Evolutionary conservation across 2,888 invertebrate species (phyloP).

Genomic region (Mesochorus sp.): DNA sequence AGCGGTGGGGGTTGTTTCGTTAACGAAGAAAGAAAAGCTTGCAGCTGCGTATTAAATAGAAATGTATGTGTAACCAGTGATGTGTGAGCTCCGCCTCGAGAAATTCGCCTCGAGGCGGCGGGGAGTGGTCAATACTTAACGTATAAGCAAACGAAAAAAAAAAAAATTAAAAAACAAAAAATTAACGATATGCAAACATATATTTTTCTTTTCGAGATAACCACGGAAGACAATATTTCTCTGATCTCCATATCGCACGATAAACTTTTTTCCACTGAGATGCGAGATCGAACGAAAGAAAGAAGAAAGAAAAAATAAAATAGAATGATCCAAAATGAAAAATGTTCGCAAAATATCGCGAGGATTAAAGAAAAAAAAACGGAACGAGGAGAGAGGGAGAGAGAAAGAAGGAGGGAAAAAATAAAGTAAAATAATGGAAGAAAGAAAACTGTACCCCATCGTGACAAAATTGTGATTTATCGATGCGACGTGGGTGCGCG

Average conservation of each 20-base stretch:
- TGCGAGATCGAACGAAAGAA: slow-evolving; percentile 26
- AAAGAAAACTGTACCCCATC: slow-evolving; percentile 33
- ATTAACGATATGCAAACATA: slow-evolving; percentile 59
- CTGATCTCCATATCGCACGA: slow-evolving; percentile 72
- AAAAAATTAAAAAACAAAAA: slow-evolving; percentile 5
- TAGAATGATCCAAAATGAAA: too few species aligned
- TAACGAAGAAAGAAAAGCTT: slow-evolving; percentile 24
- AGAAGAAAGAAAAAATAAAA: too few species aligned
- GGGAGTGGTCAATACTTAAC: slow-evolving; percentile 64
- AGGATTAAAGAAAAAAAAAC: slow-evolving; percentile 10
- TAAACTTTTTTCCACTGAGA: slow-evolving; percentile 36
- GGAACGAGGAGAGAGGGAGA: slow-evolving; percentile 11
- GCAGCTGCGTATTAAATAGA: slow-evolving; percentile 44
- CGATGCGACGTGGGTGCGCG: slow-evolving; percentile 21
- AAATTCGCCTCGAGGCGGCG: slow-evolving; percentile 41
- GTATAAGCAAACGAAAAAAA: slow-evolving; percentile 52
- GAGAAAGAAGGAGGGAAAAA: slow-evolving; percentile 15
- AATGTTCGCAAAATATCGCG: too few species aligned
- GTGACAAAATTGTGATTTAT: slow-evolving; percentile 55
- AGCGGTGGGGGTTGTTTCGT: slow-evolving; percentile 6
- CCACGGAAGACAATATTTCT: slow-evolving; percentile 80
- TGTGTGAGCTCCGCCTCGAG: slow-evolving; percentile 38
- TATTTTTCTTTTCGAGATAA: slow-evolving; percentile 74
- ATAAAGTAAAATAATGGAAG: slow-evolving; percentile 21
- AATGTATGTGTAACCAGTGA: slow-evolving; percentile 51